phyloP scores from a whole-genome alignment of 2,888 invertebrate species.

The Sarcophaga subvicina region DNA sequence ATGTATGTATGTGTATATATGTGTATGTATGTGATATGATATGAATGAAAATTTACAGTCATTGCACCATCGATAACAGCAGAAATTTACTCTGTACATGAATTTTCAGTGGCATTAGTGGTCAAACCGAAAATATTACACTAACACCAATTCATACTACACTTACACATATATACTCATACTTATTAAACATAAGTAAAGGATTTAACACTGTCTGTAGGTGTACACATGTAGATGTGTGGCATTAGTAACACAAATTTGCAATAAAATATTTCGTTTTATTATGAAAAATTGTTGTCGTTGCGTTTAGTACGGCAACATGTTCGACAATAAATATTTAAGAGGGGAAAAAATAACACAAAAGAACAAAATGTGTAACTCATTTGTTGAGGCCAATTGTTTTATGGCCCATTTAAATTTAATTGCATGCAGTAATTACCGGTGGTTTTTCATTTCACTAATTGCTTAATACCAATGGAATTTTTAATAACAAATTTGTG shows the following conservation, averaged over 20 bases:
- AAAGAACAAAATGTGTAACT: background rate
- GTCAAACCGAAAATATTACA: constrained; percentile 44
- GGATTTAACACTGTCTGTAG: no score
- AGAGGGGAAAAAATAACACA: background rate
- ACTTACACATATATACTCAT: no score
- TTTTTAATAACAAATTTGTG: no score
- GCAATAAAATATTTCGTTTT: no score
- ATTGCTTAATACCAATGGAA: background rate
- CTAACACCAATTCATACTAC: background rate
- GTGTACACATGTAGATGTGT: no score
- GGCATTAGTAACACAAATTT: no score
- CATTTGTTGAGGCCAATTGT: background rate
- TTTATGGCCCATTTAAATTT: background rate
- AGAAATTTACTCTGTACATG: constrained; percentile 53
- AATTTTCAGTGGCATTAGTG: constrained; percentile 58
- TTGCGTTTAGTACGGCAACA: no score
- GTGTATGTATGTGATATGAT: background rate
- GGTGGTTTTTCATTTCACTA: background rate
- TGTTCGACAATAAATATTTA: no score
- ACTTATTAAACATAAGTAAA: no score
- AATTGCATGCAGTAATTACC: background rate
- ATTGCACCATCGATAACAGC: constrained; percentile 59
- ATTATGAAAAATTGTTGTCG: no score
- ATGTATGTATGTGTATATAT: background rate
- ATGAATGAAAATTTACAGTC: constrained; percentile 18